These are phyloP conservation scores for Ophioninae sp. DNA, from an alignment of 2,888 invertebrate genomes.

Conservation along the genomic window DNA sequence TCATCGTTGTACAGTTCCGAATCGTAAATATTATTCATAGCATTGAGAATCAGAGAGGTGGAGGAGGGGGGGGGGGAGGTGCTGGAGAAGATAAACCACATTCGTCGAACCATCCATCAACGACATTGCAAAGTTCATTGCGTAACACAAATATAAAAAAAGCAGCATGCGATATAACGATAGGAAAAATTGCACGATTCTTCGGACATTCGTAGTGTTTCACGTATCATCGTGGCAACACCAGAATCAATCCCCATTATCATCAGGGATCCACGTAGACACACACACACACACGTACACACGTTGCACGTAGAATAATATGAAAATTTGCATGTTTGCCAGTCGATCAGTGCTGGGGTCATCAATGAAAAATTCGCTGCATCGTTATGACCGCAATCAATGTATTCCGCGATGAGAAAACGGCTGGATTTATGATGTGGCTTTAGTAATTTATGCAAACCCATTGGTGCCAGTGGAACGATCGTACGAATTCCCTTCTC, in stretches of 20 bases:
- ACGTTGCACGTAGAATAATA: background rate
- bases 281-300: background rate
- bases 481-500: background rate
- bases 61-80: too few species aligned
- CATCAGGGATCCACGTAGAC: constrained; percentile 4
- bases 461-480: background rate
- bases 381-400: background rate
- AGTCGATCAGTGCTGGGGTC: background rate
- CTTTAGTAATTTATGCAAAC: background rate
- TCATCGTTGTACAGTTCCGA: constrained; percentile 21
- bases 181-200: constrained; percentile 18
- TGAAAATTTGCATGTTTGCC: background rate
- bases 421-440: background rate
- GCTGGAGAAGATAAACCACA: too few species aligned
- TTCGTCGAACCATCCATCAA: constrained; percentile 46
- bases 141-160: constrained; percentile 12
- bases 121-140: constrained; percentile 13
- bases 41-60: constrained; percentile 7
- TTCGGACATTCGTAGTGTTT: constrained; percentile 15
- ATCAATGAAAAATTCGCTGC: background rate
- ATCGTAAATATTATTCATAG: constrained; percentile 34
- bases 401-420: background rate
- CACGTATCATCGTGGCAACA: constrained; percentile 36
- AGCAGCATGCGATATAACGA: background rate
- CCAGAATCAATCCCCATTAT: constrained; percentile 23